Base-by-base conservation (phyloP, 2,113 vertebrate species). In the Syrrhaptes paradoxus region DNA sequence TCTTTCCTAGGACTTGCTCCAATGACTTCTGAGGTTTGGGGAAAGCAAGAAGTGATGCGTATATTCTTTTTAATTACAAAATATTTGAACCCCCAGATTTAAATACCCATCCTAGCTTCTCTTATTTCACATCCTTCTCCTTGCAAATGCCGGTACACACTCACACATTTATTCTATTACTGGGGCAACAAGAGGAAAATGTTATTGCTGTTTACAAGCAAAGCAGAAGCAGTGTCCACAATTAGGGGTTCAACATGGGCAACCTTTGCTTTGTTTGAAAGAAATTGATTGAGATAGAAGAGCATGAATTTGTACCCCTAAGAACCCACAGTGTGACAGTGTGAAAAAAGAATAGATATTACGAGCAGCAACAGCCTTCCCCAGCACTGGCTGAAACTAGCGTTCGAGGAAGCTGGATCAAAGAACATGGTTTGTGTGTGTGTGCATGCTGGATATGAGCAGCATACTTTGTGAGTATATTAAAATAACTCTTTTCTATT, bases 401-500 rank as follows among this genome's bases (percentile, higher is more conserved):
- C 1, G 16, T 29, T 51, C 11, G 54, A 7, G 52, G 48, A 48
- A 51, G 58, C n/a, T 25, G 49, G 41, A 38, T 13, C 1, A 0
- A 62, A 34, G 38, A 17, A 51, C 2, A 3, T 1, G 9, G 38
- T 48, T 80, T 24, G 18, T 1, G 10, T 4, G 25, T 8, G 8
- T 15, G 24, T 9, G 13, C 52, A 21, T 1, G 14, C 38, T 5
- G 3, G 71, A 36, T 43, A 2, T 0, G 5, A 75, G 65, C 7
- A 4, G 12, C 17, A 38, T 21, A 5, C 34, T 43, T 43, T 6
- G 9, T 4, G 9, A 55, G 49, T 21, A 61, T 11, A 78, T 71
- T 9, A 82, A 89, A 87, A 85, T 68, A 87, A 81, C 62, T 14
- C 52, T 84, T 79, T 79, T 31, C 24, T 72, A 51, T 74, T 63